Conservation (phyloP, 2,888 invertebrate genomes). For the Meliscaeva auricollis region DNA sequence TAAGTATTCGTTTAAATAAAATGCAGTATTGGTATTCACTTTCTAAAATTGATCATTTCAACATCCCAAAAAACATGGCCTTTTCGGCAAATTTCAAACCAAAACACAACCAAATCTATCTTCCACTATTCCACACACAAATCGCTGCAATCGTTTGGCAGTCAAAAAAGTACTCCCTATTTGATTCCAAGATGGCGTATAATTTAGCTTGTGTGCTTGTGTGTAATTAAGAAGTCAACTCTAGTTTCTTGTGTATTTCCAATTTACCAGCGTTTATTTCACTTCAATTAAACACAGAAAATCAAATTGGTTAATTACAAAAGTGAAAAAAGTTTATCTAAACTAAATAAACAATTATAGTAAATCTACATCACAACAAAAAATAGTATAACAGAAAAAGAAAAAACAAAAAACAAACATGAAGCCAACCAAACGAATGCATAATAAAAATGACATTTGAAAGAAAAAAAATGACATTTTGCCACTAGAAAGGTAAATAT, state of each 20-base stretch:
- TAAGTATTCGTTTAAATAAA: no score
- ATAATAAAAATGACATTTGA: conserved; percentile 76
- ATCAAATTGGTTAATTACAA: conserved; percentile 11
- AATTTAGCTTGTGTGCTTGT: conserved; percentile 75
- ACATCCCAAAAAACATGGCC: no score
- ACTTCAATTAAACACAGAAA: conserved; percentile 1
- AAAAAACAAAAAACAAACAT: conserved; percentile 59
- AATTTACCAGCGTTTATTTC: conserved; percentile 44
- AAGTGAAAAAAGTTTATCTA: neutral
- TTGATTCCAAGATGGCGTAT: conserved; percentile 77
- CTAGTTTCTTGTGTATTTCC: conserved; percentile 62
- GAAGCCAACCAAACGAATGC: conserved; percentile 60
- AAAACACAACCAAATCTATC: neutral
- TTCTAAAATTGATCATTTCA: no score
- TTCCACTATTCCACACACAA: conserved; percentile 12
- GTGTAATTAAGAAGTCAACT: conserved; percentile 80
- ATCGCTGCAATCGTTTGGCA: conserved; percentile 45
- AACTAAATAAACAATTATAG: conserved; percentile 7
- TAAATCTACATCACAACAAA: neutral
- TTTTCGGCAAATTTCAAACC: neutral
- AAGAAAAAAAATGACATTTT: conserved; percentile 80
- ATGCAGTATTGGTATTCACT: no score
- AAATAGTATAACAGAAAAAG: conserved; percentile 41
- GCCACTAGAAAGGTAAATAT: conserved; percentile 81
- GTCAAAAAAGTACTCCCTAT: conserved; percentile 26